Conservation (phyloP, 2,113 vertebrate species). For the Rhea pennata region DNA sequence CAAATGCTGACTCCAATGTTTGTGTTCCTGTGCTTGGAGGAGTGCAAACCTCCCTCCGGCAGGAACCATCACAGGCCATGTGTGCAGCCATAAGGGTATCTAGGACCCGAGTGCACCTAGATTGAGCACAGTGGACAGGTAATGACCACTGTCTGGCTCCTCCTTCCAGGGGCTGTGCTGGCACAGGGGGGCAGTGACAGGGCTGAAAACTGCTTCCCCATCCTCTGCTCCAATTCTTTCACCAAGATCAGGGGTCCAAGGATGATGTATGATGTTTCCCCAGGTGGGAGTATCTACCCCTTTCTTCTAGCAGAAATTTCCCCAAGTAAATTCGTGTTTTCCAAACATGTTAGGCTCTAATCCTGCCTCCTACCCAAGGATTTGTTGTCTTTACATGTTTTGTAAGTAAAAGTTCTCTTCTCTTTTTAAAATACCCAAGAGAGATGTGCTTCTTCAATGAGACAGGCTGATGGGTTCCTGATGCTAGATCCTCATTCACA, state of each 20-base stretch:
- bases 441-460: too few species aligned
- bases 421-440: neutral
- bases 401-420: neutral
- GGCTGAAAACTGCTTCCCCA: accelerated
- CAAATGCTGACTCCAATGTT: neutral
- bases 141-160: neutral
- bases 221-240: neutral
- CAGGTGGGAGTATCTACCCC: neutral
- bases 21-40: neutral
- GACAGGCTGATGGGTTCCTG: too few species aligned
- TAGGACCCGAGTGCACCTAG: neutral
- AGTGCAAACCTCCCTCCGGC: neutral
- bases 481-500: neutral
- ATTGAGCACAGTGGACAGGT: neutral
- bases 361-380: neutral
- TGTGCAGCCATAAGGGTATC: neutral
- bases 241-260: neutral
- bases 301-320: neutral
- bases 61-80: neutral
- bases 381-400: neutral
- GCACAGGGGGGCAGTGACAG: neutral
- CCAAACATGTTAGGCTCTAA: neutral
- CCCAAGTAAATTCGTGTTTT: neutral
- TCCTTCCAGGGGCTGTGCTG: neutral
- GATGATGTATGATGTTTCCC: neutral